A percentile compares a stretch with the other conserved stretches of the same genome.
phyloP scores from a whole-genome alignment of 1,140 invertebrate genomes.

The Lasaia peninsularis region DNA sequence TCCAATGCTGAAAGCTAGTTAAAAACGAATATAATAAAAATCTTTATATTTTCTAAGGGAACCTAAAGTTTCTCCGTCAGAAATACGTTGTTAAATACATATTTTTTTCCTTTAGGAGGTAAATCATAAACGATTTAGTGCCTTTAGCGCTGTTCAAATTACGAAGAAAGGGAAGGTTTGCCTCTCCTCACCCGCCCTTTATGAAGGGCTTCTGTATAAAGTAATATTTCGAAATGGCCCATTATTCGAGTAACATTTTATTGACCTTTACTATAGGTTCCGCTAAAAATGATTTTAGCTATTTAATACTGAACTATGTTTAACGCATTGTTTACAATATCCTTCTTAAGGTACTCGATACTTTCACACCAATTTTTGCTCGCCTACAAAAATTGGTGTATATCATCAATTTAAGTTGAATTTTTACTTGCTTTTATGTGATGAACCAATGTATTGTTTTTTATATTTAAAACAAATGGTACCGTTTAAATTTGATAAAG shows the following conservation, averaged over 20 bases:
- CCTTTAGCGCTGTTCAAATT: constrained; percentile 56
- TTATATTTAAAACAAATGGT: too few species aligned
- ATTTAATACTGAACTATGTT: constrained; percentile 19
- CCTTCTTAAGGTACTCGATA: too few species aligned
- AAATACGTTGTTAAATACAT: constrained; percentile 28
- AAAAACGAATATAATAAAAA: too few species aligned
- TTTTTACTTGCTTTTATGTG: too few species aligned
- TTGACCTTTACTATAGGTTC: constrained; percentile 47
- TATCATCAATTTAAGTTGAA: not conserved
- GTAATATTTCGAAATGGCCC: constrained; percentile 54
- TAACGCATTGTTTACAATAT: too few species aligned
- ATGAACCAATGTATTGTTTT: not conserved
- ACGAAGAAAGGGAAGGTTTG: constrained; percentile 45
- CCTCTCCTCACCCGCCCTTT: constrained; percentile 59
- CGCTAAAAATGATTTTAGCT: constrained; percentile 34
- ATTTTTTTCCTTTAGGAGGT: constrained; percentile 57
- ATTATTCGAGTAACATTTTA: constrained; percentile 64
- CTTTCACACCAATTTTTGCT: too few species aligned
- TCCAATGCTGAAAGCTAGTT: too few species aligned
- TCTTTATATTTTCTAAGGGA: not conserved
- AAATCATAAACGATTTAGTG: constrained; percentile 65
- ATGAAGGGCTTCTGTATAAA: constrained; percentile 57
- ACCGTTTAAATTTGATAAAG: too few species aligned
- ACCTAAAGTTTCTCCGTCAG: not conserved
- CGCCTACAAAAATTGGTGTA: not conserved